phyloP scores from a whole-genome alignment of 1,140 invertebrate genomes.

The Steinernema khuongi region DNA sequence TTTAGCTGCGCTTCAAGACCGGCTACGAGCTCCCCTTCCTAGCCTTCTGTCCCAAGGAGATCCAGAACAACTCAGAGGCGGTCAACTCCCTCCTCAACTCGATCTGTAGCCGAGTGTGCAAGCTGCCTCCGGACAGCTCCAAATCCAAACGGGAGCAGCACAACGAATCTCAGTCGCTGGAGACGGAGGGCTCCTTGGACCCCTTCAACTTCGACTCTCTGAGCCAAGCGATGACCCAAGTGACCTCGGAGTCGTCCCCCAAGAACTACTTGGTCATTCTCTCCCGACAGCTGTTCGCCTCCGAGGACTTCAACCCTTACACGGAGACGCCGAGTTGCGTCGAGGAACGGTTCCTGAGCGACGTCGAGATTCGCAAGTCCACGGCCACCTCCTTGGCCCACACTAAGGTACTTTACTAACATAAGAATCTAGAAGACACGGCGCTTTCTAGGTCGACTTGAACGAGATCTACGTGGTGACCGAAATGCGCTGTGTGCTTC shows the following conservation, averaged over 20 bases:
- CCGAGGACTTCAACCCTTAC: no score
- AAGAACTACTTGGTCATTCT: not conserved
- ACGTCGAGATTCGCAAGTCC: no score
- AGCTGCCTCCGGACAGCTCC: not conserved
- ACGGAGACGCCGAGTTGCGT: no score
- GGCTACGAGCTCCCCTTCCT: not conserved
- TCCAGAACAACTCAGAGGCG: not conserved
- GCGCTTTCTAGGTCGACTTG: not conserved
- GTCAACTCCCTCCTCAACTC: not conserved
- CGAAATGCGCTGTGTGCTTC: not conserved
- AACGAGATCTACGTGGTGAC: not conserved
- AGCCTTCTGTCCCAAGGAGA: not conserved
- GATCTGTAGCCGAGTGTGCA: not conserved
- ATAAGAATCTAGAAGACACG: no score
- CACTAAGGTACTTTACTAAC: no score
- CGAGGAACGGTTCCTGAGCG: no score
- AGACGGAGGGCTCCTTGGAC: not conserved
- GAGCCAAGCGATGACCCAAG: not conserved
- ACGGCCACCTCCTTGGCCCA: no score
- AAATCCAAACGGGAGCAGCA: not conserved
- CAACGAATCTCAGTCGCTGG: not conserved
- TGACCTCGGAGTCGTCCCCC: not conserved
- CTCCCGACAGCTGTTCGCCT: no score
- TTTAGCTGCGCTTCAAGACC: not conserved
- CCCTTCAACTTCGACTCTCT: not conserved